Base-by-base conservation (phyloP, 1,140 invertebrate genomes). In the Pygmarrhopalites habei region DNA sequence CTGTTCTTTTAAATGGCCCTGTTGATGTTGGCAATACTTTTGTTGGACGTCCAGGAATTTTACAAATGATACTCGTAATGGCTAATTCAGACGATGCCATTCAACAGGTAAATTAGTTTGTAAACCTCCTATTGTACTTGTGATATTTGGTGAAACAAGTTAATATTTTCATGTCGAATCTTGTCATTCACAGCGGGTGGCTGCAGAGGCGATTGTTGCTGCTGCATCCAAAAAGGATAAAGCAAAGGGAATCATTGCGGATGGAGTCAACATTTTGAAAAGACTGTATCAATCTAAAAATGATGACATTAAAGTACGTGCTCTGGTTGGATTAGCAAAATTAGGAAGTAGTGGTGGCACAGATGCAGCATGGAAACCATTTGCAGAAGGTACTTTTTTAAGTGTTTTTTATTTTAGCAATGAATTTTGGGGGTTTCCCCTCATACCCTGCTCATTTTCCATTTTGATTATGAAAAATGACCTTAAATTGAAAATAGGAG, bases 181-280 rank as follows among this genome's bases (percentile, higher is more conserved):
- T 29, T 68, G 71, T 21, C n/a, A 35, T 59, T 46, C 62, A 43
- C 65, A 95, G 78, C 89, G 86, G 77, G 89, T 97, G 35, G 89
- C 95, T 7, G 93, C 92, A 73, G 95, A 99, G 78, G 96, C 95
- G 67, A 85, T 98, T 5, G 90, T 98, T 67, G 92, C 93, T 23
- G 93, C 95, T 15, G 88, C 95, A 2, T 93, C 92, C 0, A 99
- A 99, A 74, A 96, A 97, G 76, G 95, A 99, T 73, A 96, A 97
- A 77, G 94, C 93, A 3, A 86, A 85, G 64, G 84, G 90, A 3
- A 91, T 99, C 29, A 86, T 98, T 25, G 84, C 82, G 49, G 87
- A 93, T 74, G 97, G 96, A 53, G 85, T 94, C 15, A 87, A 93
- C 62, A 95, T 99, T 67, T 77, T 99, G 0, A 97, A 98, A 73